Evolutionary conservation across 1,140 invertebrate species (phyloP).

Genomic region (Papilio polytes): DNA sequence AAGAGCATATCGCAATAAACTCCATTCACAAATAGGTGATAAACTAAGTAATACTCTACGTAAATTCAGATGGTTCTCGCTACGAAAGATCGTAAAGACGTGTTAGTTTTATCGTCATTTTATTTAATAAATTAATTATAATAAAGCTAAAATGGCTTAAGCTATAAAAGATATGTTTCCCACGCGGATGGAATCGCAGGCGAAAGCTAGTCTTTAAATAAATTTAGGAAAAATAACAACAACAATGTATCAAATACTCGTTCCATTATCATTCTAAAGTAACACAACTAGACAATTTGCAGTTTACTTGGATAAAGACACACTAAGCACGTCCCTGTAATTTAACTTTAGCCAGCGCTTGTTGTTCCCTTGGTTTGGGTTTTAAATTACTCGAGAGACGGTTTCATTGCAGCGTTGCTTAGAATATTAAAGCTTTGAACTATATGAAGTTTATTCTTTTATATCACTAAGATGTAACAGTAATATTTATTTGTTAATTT

Average conservation of each 20-base stretch:
- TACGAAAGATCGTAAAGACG: constrained; percentile 8
- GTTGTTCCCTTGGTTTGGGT: background rate
- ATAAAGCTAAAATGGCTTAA: background rate
- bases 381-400: constrained; percentile 5
- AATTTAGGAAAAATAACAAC: too few species aligned
- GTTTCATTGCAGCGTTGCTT: background rate
- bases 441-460: too few species aligned
- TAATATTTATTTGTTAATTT: too few species aligned
- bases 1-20: background rate
- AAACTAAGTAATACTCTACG: background rate
- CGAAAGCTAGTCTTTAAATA: too few species aligned
- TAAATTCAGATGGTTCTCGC: constrained; percentile 11
- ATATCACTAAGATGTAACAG: too few species aligned
- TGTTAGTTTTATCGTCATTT: background rate
- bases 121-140: background rate
- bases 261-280: background rate
- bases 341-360: background rate
- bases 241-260: background rate
- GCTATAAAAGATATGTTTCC: too few species aligned
- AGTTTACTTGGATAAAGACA: background rate
- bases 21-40: constrained; percentile 10
- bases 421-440: background rate
- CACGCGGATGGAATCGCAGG: too few species aligned
- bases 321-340: constrained; percentile 17
- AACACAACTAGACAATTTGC: background rate